Evolutionary conservation across 2,113 vertebrate genomes (phyloP), one percentile per base, ranked within the genome.

Genomic region (Hippopotamus amphibius): DNA sequence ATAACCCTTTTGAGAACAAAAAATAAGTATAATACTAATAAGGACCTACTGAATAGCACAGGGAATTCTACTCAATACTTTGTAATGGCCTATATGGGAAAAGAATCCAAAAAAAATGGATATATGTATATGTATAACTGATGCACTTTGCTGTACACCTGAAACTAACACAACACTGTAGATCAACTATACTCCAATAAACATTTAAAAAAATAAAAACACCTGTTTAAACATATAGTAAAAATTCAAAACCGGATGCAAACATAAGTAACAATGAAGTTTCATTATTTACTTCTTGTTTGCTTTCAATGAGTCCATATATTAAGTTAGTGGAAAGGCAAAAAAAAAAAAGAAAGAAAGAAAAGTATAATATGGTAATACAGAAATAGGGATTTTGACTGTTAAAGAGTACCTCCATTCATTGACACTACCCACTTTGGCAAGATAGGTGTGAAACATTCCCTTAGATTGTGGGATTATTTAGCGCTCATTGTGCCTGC

Each of bases 381-480:
- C 14, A 90, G 61, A 88, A 66, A 66, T 55, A n/a, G 59, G 28
- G 19, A 50, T 90, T 88, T 66, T 90, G 59, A 66, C 46, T 69
- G 30, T 55, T 28, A 77, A 72, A 87, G 37, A 86, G n/a, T 28
- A 59, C 11, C 2, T 11, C 66, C 53, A 57, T 88, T 93, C 59
- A 90, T 65, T 59, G 84, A 80, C 22, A 88, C 6, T 28, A n/a
- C 46, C 50, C 7, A 41, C 22, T 85, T 97, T 95, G 89, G 72
- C 86, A 93, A 95, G 69, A n/a, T 82, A 95, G 48, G 57, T 93
- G 57, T 93, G 89, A 94, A 97, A 83, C n/a, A 48, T 84, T 92
- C 72, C 37, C 69, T 93, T 96, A 71, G 82, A 79, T 48, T 94
- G 37, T 57, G 88, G 50, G 37, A 76, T 96, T 97, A 72, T 74